Evolutionary conservation across 2,113 vertebrate species (phyloP).

Genomic region (Oncorhynchus gorbuscha): DNA sequence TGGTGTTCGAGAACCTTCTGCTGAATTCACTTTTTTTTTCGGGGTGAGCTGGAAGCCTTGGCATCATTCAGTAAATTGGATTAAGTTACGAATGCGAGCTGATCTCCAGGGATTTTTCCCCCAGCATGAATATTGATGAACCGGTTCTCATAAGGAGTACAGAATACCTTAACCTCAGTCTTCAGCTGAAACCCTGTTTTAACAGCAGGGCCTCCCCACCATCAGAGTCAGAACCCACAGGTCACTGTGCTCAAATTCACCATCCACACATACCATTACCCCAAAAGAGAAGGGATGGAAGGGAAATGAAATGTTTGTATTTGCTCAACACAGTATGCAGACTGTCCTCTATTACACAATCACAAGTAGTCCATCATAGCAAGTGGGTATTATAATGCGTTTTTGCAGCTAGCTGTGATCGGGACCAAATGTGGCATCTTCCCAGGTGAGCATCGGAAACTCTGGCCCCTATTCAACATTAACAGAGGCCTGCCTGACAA

Average conservation of each 20-base stretch:
- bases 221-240: constrained; percentile 39
- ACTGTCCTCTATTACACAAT: constrained; percentile 17
- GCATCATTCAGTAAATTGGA: constrained; percentile 51
- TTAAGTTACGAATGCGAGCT: constrained; percentile 44
- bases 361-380: constrained; percentile 21
- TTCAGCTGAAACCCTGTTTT: constrained; percentile 38
- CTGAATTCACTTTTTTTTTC: constrained; percentile 27
- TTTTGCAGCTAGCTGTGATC: constrained; percentile 37
- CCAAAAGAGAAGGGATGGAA: constrained; percentile 3
- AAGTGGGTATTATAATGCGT: constrained; percentile 32
- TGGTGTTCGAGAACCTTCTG: constrained; percentile 34
- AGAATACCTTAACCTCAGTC: constrained; percentile 56
- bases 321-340: constrained; percentile 12
- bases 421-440: constrained; percentile 28
- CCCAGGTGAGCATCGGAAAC: constrained; percentile 20
- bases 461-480: constrained; percentile 26
- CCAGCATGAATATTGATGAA: constrained; percentile 63
- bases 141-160: constrained; percentile 47
- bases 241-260: constrained; percentile 47
- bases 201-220: constrained; percentile 12
- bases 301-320: constrained; percentile 19
- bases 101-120: constrained; percentile 36
- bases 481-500: constrained; percentile 1
- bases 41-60: constrained; percentile 23
- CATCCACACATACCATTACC: constrained; percentile 21